Conservation (phyloP, 2,797 vertebrate species). For the Protosalanx chinensis region DNA sequence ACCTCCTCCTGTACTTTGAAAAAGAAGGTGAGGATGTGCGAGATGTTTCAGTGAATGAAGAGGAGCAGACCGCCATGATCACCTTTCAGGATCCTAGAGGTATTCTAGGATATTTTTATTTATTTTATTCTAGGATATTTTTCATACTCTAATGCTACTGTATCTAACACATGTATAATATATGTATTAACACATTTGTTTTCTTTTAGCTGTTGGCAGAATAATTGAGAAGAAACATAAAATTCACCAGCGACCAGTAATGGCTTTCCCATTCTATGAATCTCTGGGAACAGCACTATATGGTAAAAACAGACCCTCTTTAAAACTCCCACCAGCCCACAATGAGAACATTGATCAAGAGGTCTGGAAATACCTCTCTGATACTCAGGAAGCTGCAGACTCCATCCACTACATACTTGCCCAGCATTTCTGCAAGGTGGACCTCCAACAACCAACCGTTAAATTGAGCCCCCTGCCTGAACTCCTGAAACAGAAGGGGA, state of each 20-base stretch:
- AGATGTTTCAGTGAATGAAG: conserved; percentile 37
- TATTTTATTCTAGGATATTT: too few relatives aligned
- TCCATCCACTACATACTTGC: conserved; percentile 63
- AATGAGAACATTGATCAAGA: conserved; percentile 58
- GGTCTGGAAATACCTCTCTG: conserved; percentile 71
- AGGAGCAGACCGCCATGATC: conserved; percentile 58
- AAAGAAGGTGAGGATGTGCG: conserved; percentile 49
- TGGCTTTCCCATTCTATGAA: conserved; percentile 79
- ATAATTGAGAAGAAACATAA: conserved; percentile 70
- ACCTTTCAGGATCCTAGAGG: conserved; percentile 61
- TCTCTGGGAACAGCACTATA: conserved; percentile 80
- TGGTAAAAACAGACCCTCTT: conserved; percentile 76
- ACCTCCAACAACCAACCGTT: conserved; percentile 54
- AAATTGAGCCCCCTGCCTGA: conserved; percentile 66
- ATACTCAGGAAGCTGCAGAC: conserved; percentile 40
- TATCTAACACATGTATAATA: background rate
- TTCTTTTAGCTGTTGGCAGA: conserved; percentile 68
- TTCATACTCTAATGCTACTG: background rate
- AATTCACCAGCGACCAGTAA: conserved; percentile 67
- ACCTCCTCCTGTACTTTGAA: conserved; percentile 64
- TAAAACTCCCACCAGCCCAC: conserved; percentile 74
- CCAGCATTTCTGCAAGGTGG: conserved; percentile 65
- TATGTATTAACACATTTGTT: conserved; percentile 13
- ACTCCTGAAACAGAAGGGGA: conserved; percentile 65
- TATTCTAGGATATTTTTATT: too few relatives aligned